phyloP scores from a whole-genome alignment of 2,113 vertebrate genomes.

The Ptilonorhynchus violaceus region DNA sequence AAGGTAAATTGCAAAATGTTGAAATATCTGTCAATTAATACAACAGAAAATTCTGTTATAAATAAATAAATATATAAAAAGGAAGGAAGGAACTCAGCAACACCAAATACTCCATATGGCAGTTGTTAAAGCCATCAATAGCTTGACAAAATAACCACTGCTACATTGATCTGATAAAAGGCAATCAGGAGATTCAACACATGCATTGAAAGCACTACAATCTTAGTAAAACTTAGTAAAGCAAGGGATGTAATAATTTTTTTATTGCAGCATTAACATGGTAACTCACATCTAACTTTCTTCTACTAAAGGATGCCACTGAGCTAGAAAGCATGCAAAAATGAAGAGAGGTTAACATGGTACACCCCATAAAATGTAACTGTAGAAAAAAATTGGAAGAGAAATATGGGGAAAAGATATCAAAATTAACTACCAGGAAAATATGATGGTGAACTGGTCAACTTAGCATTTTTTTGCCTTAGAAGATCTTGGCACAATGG shows the following conservation, averaged over 20 bases:
- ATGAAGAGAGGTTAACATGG: not conserved
- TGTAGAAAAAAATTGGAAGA: not conserved
- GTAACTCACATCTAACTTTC: not conserved
- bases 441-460: not conserved
- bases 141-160: not conserved
- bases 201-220: not conserved
- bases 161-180: not conserved
- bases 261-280: not conserved
- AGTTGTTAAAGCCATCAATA: not conserved
- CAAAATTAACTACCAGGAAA: not conserved
- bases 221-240: not conserved
- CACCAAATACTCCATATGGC: not conserved
- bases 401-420: not conserved
- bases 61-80: not conserved
- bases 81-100: rapidly evolving
- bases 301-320: not conserved
- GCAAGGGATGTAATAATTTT: not conserved
- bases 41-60: not conserved
- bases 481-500: not conserved
- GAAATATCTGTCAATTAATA: not conserved
- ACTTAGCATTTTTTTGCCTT: not conserved
- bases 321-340: not conserved
- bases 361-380: not conserved
- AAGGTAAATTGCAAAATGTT: not conserved
- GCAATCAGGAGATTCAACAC: not conserved